Evolutionary conservation across 2,113 vertebrate genomes (phyloP), one percentile per base, ranked within the genome.

Genomic region (Boulengeromyrus knoepffleri): DNA sequence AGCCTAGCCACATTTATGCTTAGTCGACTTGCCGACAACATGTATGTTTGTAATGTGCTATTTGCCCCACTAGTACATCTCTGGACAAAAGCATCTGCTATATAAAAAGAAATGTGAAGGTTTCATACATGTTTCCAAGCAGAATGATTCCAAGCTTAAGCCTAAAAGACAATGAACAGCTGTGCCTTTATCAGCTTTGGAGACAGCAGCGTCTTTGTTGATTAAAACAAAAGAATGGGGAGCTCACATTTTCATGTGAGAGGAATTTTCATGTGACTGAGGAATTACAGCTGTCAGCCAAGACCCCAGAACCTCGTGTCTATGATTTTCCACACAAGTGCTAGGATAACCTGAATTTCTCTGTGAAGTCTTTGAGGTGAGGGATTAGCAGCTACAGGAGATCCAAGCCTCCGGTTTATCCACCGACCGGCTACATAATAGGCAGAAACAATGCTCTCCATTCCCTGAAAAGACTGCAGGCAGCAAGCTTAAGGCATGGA

Each of bases 381-480:
- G 24, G 85, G 85, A 90, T 90, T 90, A 90, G 49, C 52, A 49
- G 52, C 90, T 52, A 36, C 36, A 86, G 86, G 70, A 70, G 87
- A 88, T 31, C 36, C 83, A 53, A 47, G 86, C 70, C 66, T 80
- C 80, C 24, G 24, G 49, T 90, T 90, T 90, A 88, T 88, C 87
- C 74, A 90, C 66, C 1, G 70, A 87, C 66, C 24, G 7, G 39
- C 31, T 36, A 49, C 74, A 90, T 58, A 88, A 90, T 62, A 49
- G 66, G 86, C 13, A 74, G 70, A 83, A 88, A 90, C 90, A 90
- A 88, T 88, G 87, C 47, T 87, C 21, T 83, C 50, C 45, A 87
- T 88, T 66, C 36, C 52, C 74, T 90, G 45, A 88, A 45, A 87
- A 87, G 62, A 45, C 19, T 80, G 70, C 24, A 83, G 24, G 70